phyloP scores from a whole-genome alignment of 2,888 invertebrate genomes.

The Clepsis dumicolana region DNA sequence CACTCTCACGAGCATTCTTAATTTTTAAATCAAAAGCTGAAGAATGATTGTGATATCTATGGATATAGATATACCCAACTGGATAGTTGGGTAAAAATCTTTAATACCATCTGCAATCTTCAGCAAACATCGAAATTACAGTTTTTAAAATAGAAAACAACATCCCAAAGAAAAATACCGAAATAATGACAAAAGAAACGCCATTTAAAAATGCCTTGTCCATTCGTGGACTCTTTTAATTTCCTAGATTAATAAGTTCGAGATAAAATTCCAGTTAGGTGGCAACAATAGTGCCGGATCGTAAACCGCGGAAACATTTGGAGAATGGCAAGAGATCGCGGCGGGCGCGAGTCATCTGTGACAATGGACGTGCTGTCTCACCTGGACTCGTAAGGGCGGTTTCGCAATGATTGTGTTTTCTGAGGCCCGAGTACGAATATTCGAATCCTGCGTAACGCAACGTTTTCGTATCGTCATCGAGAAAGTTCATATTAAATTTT shows the following conservation, averaged over 20 bases:
- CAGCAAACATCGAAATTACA: not conserved
- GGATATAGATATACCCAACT: too few relatives aligned
- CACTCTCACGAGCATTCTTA: too few relatives aligned
- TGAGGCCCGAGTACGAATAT: too few relatives aligned
- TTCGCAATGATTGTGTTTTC: not conserved
- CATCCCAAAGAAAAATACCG: constrained; percentile 20
- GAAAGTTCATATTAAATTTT: too few relatives aligned
- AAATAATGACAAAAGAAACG: constrained; percentile 50
- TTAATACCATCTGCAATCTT: not conserved
- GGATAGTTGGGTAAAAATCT: too few relatives aligned
- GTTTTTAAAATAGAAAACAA: constrained; percentile 23
- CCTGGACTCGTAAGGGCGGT: not conserved
- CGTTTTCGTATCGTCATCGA: too few relatives aligned
- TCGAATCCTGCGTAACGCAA: too few relatives aligned
- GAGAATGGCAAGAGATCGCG: constrained; percentile 50
- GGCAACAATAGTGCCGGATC: constrained; percentile 62
- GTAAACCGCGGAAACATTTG: constrained; percentile 55
- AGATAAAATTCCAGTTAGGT: constrained; percentile 59
- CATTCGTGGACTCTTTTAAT: constrained; percentile 58
- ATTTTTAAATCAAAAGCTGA: too few relatives aligned
- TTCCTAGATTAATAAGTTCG: constrained; percentile 62
- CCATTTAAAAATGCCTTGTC: constrained; percentile 46
- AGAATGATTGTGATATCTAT: too few relatives aligned
- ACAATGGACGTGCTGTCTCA: constrained; percentile 52
- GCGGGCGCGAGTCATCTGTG: constrained; percentile 49